These are phyloP conservation scores for Cynopterus sphinx DNA, from an alignment of 2,797 vertebrate genomes.

Conservation along the genomic window DNA sequence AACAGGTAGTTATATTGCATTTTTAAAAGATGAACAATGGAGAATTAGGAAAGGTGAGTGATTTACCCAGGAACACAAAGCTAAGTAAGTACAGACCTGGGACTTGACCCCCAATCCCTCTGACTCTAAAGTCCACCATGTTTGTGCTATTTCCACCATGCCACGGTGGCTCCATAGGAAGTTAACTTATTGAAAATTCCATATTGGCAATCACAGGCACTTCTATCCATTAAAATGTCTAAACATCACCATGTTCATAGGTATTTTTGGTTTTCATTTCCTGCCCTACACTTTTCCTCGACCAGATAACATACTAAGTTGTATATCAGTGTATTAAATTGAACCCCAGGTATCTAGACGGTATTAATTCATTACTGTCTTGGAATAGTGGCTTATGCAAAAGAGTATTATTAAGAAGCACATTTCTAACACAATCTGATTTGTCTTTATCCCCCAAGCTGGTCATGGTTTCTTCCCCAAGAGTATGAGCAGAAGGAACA, in stretches of 20 bases:
- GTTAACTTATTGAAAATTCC: background rate
- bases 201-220: background rate
- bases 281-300: background rate
- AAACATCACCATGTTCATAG: background rate
- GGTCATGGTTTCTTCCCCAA: background rate
- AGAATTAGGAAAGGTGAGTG: background rate
- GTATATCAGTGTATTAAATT: conserved; percentile 70
- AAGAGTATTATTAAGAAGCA: conserved; percentile 47
- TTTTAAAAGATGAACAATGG: background rate
- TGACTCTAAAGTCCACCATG: background rate
- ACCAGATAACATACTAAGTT: background rate
- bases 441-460: background rate
- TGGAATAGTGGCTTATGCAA: background rate
- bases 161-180: background rate
- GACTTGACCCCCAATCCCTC: background rate
- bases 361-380: conserved; percentile 55
- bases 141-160: background rate
- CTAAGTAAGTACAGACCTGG: background rate
- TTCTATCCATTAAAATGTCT: background rate
- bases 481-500: background rate
- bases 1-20: background rate
- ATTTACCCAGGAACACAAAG: background rate
- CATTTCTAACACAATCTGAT: conserved; percentile 32
- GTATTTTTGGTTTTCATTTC: background rate
- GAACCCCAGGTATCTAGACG: conserved; percentile 55